Percentiles rank a stretch among this genome's conserved stretches.
These are phyloP conservation scores for Prunella fulvescens DNA, from an alignment of 2,113 vertebrate genomes.

Conservation along the genomic window DNA sequence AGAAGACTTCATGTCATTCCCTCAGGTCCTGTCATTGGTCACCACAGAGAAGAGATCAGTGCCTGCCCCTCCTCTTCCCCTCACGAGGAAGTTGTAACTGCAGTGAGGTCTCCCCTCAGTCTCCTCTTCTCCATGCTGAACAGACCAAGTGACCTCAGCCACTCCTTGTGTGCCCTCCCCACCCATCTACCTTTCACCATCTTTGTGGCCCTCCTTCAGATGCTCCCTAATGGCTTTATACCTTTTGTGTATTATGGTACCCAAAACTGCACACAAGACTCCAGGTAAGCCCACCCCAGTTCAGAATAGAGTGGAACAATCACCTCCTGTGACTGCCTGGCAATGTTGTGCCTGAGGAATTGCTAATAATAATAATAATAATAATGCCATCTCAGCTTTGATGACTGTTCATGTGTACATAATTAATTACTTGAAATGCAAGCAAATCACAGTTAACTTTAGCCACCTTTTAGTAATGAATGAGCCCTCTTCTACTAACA, in stretches of 20 bases:
- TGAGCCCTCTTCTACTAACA: background rate
- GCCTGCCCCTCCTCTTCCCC: fast-evolving
- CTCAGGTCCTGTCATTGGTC: background rate
- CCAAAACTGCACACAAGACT: background rate
- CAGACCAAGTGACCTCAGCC: background rate
- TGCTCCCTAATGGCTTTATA: background rate
- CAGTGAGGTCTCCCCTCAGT: fast-evolving
- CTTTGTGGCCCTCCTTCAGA: background rate
- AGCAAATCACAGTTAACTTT: background rate
- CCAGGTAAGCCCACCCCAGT: fast-evolving
- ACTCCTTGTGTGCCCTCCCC: fast-evolving
- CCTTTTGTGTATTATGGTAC: background rate
- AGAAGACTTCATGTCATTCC: background rate
- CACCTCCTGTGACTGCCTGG: background rate
- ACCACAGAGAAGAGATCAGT: no score
- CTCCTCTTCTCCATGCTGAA: background rate
- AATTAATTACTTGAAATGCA: background rate
- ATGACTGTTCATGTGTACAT: background rate
- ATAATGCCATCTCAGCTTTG: background rate
- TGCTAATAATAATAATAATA: background rate
- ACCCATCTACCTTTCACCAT: background rate
- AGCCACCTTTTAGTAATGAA: background rate
- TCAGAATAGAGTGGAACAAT: background rate
- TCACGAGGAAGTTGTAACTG: fast-evolving
- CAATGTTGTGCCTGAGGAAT: background rate